These are phyloP conservation scores for Mus spretus DNA, from an alignment of 2,797 vertebrate species.

Conservation along the genomic window DNA sequence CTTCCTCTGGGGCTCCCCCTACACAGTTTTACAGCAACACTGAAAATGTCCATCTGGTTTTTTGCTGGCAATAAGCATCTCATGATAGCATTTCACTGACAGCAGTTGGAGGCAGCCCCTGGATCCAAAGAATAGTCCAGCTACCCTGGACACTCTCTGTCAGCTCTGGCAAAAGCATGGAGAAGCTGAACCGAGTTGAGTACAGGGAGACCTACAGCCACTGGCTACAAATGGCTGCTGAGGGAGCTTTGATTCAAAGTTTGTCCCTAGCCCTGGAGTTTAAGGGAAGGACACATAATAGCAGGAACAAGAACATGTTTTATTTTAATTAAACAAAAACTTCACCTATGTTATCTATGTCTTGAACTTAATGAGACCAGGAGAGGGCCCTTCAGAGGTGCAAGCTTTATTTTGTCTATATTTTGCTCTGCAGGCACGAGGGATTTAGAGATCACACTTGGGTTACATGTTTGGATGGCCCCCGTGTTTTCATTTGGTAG, in stretches of 20 bases:
- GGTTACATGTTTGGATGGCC: not conserved
- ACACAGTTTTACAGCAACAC: slow-evolving; percentile 2
- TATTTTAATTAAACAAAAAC: slow-evolving; percentile 3
- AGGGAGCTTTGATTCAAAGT: not conserved
- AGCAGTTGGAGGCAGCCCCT: not conserved
- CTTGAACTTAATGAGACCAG: not conserved
- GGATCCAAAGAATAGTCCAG: not conserved
- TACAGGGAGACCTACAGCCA: not conserved
- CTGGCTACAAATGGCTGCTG: not conserved
- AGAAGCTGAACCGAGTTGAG: not conserved
- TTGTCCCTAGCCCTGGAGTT: not conserved
- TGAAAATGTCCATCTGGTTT: slow-evolving; percentile 74
- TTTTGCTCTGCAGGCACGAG: not conserved
- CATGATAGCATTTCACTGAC: slow-evolving; percentile 52
- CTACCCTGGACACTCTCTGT: not conserved
- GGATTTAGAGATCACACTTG: not conserved
- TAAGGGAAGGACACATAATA: slow-evolving; percentile 28
- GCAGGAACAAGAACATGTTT: not conserved
- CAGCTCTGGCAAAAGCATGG: not conserved
- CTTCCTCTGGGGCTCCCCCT: not conserved
- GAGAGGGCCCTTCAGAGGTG: not conserved
- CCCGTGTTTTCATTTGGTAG: not conserved
- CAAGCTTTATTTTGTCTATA: not conserved
- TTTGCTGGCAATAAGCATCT: slow-evolving; percentile 7
- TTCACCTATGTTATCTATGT: slow-evolving; percentile 2